Conservation (phyloP, 2,888 invertebrate genomes). For the Lepidonotus clava region DNA sequence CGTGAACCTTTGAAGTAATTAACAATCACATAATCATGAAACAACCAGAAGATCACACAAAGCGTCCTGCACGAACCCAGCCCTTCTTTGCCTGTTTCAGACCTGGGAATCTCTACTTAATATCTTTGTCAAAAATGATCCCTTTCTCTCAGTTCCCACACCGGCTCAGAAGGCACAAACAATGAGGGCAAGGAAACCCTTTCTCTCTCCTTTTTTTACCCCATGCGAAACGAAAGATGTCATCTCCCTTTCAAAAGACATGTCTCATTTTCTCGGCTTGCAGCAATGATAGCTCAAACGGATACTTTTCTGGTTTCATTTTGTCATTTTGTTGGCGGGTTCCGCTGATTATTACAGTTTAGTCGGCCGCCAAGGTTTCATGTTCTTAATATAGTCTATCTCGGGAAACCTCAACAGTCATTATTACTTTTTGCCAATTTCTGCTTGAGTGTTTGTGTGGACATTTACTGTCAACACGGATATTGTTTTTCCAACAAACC, state of each 20-base stretch:
- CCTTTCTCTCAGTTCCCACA: neutral
- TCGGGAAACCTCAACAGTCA: too few relatives aligned
- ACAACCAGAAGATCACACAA: neutral
- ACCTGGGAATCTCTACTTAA: neutral
- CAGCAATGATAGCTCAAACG: neutral
- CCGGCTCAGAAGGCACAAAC: neutral
- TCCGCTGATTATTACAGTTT: too few relatives aligned
- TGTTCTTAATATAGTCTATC: too few relatives aligned
- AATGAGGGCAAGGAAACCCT: neutral
- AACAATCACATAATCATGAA: too few relatives aligned
- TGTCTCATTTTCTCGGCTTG: neutral
- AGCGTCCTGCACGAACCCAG: neutral
- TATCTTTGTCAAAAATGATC: conserved; percentile 18
- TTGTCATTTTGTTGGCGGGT: too few relatives aligned
- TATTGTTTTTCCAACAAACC: too few relatives aligned
- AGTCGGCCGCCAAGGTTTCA: too few relatives aligned
- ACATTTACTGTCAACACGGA: too few relatives aligned
- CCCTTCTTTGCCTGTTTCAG: neutral
- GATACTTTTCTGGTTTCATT: neutral
- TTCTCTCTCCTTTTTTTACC: neutral
- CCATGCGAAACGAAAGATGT: neutral
- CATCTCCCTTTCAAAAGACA: neutral
- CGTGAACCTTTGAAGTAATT: too few relatives aligned
- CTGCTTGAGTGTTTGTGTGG: too few relatives aligned
- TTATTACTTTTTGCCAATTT: too few relatives aligned